phyloP scores from a whole-genome alignment of 2,113 vertebrate species.

The Cyanoderma ruficeps region DNA sequence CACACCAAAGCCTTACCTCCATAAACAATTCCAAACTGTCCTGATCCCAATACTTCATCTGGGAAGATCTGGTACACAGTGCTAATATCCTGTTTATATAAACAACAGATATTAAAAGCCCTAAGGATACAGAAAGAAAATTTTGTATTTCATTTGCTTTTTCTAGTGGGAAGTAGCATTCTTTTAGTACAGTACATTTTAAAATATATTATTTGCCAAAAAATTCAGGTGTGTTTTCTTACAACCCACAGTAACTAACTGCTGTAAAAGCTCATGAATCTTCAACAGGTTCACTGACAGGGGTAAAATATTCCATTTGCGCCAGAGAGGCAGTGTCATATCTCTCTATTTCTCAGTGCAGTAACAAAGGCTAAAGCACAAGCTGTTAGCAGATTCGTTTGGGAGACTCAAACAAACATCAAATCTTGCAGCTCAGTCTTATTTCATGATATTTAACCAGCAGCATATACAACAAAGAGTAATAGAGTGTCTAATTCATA shows the following conservation, averaged over 20 bases:
- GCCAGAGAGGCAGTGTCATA: neutral
- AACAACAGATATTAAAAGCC: conserved; percentile 23
- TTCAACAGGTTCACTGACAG: neutral
- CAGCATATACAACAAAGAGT: neutral
- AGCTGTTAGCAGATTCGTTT: neutral
- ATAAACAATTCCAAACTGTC: conserved; percentile 98
- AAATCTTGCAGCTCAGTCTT: neutral
- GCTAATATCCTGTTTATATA: conserved; percentile 87
- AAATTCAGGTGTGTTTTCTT: neutral
- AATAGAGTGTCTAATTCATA: neutral
- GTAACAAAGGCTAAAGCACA: neutral
- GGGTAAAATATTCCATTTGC: neutral
- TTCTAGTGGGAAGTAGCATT: neutral
- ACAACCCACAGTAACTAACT: neutral
- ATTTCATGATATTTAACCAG: neutral
- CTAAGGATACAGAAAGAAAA: neutral
- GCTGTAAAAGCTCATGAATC: neutral
- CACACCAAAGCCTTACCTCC: conserved; percentile 81
- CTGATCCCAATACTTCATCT: conserved; percentile 95
- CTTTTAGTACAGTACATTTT: neutral
- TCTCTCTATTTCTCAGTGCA: neutral
- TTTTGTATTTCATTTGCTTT: neutral
- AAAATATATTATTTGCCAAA: neutral
- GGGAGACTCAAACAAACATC: neutral
- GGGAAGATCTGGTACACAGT: conserved; percentile 97